These are phyloP conservation scores for Erethizon dorsatum DNA, from an alignment of 2,797 vertebrate genomes.

Conservation along the genomic window DNA sequence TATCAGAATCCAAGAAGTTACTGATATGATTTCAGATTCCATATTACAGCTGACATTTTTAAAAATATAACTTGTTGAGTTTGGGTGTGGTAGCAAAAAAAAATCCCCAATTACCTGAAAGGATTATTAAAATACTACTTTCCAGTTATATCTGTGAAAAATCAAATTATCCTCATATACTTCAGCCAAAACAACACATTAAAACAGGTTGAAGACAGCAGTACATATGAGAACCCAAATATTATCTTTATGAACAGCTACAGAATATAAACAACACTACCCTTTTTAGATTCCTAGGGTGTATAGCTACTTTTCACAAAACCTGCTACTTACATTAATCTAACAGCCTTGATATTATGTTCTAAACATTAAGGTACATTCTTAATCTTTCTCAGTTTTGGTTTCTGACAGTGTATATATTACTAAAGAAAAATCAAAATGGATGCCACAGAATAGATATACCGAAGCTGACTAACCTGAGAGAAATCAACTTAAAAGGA, in stretches of 20 bases:
- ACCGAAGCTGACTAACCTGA: background rate
- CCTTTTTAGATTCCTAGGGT: background rate
- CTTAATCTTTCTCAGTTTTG: background rate
- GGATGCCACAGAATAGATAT: background rate
- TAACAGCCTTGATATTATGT: background rate
- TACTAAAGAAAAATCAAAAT: background rate
- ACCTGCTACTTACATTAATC: background rate
- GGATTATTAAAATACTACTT: background rate
- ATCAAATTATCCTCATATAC: constrained; percentile 1
- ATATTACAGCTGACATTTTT: background rate
- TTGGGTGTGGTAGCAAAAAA: constrained; percentile 22
- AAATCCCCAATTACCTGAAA: background rate
- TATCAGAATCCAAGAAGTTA: background rate
- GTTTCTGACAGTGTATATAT: background rate
- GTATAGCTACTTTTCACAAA: constrained; percentile 23
- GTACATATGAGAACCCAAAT: background rate
- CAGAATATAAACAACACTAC: background rate
- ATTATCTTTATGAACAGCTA: background rate
- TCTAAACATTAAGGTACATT: background rate
- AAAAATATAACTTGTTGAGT: background rate
- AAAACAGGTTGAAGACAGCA: constrained; percentile 11
- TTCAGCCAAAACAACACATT: constrained; percentile 13
- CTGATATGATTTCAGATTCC: background rate
- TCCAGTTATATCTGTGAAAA: background rate
- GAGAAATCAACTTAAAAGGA: background rate